These are phyloP conservation scores for Fukomys damarensis DNA, from an alignment of 2,113 vertebrate species.

Conservation along the genomic window DNA sequence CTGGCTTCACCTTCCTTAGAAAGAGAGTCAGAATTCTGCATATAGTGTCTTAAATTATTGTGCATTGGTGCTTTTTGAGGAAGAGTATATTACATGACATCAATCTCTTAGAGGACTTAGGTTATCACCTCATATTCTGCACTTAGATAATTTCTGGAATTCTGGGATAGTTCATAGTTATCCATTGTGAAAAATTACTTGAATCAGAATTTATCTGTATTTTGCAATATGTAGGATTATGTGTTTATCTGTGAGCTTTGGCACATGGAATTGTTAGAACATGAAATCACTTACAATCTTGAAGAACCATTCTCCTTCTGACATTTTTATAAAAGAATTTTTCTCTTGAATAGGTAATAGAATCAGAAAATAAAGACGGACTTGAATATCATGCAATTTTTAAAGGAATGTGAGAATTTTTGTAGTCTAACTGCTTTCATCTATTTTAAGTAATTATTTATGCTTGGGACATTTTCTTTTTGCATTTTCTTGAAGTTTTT, in stretches of 20 bases:
- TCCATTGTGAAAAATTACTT: background rate
- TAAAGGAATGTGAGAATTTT: background rate
- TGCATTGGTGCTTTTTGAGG: background rate
- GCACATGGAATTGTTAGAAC: background rate
- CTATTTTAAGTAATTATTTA: constrained; percentile 2
- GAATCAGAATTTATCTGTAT: background rate
- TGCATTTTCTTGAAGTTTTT: background rate
- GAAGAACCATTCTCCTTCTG: background rate
- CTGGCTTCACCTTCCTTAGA: fast-evolving
- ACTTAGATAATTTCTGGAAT: constrained; percentile 15
- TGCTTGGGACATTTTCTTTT: background rate
- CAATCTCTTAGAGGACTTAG: background rate
- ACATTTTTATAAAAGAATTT: background rate
- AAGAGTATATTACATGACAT: constrained; percentile 1
- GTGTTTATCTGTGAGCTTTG: background rate
- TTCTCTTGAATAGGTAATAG: background rate
- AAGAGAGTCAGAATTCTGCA: constrained; percentile 36
- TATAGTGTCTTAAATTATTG: background rate
- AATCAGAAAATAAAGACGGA: background rate
- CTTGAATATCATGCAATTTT: background rate
- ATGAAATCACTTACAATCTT: background rate
- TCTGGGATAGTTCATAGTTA: background rate
- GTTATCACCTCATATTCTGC: background rate
- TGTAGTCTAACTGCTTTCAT: background rate
- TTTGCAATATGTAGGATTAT: background rate